phyloP scores from a whole-genome alignment of 2,113 vertebrate species.

The Leucosticte australis region DNA sequence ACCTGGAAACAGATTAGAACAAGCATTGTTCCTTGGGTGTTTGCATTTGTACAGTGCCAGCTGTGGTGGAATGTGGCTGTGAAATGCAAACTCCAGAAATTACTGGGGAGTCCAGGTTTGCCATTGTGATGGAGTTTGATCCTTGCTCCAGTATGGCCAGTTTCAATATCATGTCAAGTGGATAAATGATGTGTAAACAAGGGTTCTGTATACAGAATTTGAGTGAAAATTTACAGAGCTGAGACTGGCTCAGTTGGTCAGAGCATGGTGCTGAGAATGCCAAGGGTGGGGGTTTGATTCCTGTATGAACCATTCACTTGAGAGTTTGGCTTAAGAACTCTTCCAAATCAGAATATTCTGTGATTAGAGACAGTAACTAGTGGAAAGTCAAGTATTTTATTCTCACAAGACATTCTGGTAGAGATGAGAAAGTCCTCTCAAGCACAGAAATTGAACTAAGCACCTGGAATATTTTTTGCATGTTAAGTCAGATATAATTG shows the following conservation, averaged over 20 bases:
- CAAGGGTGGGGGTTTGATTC: neutral
- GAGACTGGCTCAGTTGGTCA: neutral
- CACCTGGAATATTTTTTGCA: neutral
- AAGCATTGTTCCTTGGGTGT: neutral
- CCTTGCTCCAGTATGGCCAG: neutral
- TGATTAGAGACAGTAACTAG: neutral
- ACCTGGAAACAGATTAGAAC: neutral
- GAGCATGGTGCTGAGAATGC: neutral
- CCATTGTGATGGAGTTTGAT: neutral
- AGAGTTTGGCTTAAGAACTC: neutral
- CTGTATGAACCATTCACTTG: neutral
- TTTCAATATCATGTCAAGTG: neutral
- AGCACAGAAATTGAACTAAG: neutral
- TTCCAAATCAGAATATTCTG: neutral
- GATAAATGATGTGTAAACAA: neutral
- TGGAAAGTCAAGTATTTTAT: neutral
- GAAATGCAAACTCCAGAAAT: neutral
- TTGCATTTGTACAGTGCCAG: neutral
- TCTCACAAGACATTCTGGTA: neutral
- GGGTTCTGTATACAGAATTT: neutral
- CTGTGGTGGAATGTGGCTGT: neutral
- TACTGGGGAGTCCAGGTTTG: neutral
- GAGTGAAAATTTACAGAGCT: neutral
- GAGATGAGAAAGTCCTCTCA: neutral
- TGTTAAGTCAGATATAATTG: neutral